Conservation (phyloP, 2,113 vertebrate genomes). For the Stegastes partitus region DNA sequence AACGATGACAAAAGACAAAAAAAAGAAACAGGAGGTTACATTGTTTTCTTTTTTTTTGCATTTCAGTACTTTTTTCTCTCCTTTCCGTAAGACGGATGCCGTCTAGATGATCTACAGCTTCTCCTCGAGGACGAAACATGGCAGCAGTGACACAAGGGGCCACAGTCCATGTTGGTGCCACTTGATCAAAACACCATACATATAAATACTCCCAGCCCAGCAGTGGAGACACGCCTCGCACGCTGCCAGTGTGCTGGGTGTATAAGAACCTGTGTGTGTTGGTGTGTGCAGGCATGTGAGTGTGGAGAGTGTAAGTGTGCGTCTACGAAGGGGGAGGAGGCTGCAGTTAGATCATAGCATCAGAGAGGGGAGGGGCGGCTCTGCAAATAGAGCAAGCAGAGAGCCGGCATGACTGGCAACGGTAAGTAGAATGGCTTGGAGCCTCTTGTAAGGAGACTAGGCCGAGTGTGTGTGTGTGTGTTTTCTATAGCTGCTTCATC, state of each 20-base stretch:
- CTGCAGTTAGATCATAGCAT: conserved; percentile 81
- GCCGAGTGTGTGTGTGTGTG: conserved; percentile 15
- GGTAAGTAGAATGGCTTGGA: conserved; percentile 64
- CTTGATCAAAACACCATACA: conserved; percentile 55
- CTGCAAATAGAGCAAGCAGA: conserved; percentile 75
- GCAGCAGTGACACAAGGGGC: conserved; percentile 19
- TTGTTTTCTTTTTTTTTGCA: conserved; percentile 6
- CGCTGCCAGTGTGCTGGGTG: conserved; percentile 36
- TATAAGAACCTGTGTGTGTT: conserved; percentile 19
- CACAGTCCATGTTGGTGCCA: conserved; percentile 44
- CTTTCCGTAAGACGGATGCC: conserved; percentile 26
- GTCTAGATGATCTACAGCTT: conserved; percentile 55
- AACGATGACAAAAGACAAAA: conserved; percentile 43
- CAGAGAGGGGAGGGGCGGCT: conserved; percentile 75
- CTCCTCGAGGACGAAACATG: conserved; percentile 30
- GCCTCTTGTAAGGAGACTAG: conserved; percentile 52
- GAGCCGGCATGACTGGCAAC: conserved; percentile 62
- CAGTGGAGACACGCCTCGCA: conserved; percentile 57
- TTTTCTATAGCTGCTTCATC: conserved; percentile 40
- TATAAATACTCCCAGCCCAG: conserved; percentile 45
- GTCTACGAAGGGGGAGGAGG: conserved; percentile 69
- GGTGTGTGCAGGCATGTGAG: conserved; percentile 52
- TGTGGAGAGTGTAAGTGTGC: conserved; percentile 49
- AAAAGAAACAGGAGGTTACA: background rate
- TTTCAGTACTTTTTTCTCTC: conserved; percentile 39